Evolutionary conservation across 2,888 invertebrate genomes (phyloP).

Genomic region (Conistra vaccinii): DNA sequence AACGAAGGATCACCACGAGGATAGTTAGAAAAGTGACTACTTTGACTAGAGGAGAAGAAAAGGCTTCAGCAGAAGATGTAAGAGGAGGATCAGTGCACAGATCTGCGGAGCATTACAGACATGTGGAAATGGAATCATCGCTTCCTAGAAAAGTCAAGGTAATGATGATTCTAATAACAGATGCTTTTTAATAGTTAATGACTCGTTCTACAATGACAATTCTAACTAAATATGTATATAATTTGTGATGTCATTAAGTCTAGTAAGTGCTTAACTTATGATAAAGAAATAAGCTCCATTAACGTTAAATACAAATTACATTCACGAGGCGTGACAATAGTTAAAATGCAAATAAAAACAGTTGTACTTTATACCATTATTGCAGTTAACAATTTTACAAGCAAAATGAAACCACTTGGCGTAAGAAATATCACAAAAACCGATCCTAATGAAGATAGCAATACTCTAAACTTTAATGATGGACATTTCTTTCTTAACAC

Average conservation of each 20-base stretch:
- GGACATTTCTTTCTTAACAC: slow-evolving; percentile 40
- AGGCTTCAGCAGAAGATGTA: slow-evolving; percentile 93
- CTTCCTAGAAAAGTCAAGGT: slow-evolving; percentile 95
- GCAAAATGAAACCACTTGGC: slow-evolving; percentile 4
- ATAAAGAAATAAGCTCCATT: slow-evolving; percentile 22
- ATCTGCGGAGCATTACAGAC: slow-evolving; percentile 90
- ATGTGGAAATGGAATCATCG: slow-evolving; percentile 89
- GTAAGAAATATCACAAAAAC: not conserved
- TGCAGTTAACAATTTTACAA: slow-evolving; percentile 10
- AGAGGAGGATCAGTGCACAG: slow-evolving; percentile 91
- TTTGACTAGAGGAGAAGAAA: slow-evolving; percentile 96
- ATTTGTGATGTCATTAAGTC: slow-evolving; percentile 23
- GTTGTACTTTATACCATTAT: not conserved
- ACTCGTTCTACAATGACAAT: slow-evolving; percentile 10
- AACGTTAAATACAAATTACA: not conserved
- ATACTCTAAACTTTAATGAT: slow-evolving; percentile 34
- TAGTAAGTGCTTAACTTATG: slow-evolving; percentile 8
- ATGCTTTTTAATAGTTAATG: slow-evolving; percentile 19
- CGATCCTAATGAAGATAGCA: slow-evolving; percentile 21
- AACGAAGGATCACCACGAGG: slow-evolving; percentile 95
- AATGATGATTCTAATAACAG: slow-evolving; percentile 68
- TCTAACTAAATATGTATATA: slow-evolving; percentile 22
- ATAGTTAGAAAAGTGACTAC: slow-evolving; percentile 97
- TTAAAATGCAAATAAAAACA: no score
- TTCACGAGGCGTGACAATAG: slow-evolving; percentile 8